Base-by-base conservation (phyloP, 2,113 vertebrate species). In the Brachyistius frenatus region DNA sequence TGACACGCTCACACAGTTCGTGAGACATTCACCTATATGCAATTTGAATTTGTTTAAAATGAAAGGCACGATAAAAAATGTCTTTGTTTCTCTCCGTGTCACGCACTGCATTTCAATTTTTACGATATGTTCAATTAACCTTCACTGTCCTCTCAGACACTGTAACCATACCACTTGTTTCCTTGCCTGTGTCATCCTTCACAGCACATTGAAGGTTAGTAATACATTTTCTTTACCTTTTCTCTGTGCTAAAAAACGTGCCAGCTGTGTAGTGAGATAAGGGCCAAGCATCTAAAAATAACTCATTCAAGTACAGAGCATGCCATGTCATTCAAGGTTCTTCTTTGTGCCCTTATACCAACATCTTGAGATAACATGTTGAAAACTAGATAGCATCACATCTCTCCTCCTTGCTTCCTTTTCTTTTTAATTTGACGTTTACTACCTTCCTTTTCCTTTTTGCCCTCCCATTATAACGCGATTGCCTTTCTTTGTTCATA, bases 191-290 rank as follows among this genome's bases (percentile, higher is more conserved):
- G 35, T 79, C 80, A 61, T 86, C 78, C 73, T 73, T 78, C 66
- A 76, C 63, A 69, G 50, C 54, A 46, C 62, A 49, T 32, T 70
- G 70, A 81, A 88, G 86, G 79, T 91, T 85, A 90, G 79, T 72
- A 81, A 56, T 72, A 70, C 47, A 39, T 81, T 81, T 88, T 81
- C 84, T 86, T 85, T 88, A 89, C 86, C 87, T 89, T 87, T 80
- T 84, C 66, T 82, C 56, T 9, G 41, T 76, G 79, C 66, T 75
- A 66, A 80, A 23, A 83, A 82, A 71, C 65, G 57, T 70, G 46
- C 78, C 84, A 85, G 86, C 90, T 93, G 92, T 85, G 78, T 13
- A 58, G 78, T 58, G 84, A 85, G 91, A 93, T 93, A 93, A 93
- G 85, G 79, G 52, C 79, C 49, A 7, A 46, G 64, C 30, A 71